A percentile compares a stretch with the other conserved stretches of the same genome.
These are phyloP conservation scores for Phyllotis vaccarum DNA, from an alignment of 2,797 vertebrate genomes.

Conservation along the genomic window DNA sequence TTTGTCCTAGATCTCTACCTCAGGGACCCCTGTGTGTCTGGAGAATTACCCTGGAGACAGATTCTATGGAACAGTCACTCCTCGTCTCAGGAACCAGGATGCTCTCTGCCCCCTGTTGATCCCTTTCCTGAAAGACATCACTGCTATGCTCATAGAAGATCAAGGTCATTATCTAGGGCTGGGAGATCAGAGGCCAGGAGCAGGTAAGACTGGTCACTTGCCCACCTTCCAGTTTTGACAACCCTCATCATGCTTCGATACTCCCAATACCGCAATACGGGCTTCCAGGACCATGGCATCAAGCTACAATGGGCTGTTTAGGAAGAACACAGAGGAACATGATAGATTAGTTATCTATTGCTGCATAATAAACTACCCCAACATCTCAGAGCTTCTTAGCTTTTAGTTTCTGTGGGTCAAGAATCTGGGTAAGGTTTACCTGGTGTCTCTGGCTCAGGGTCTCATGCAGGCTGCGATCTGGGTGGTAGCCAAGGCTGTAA, in stretches of 20 bases:
- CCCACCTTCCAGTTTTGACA: background rate
- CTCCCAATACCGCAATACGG: background rate
- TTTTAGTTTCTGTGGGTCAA: background rate
- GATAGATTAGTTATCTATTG: background rate
- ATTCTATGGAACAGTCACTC: constrained; percentile 74
- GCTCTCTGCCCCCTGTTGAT: constrained; percentile 88
- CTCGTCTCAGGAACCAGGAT: constrained; percentile 61
- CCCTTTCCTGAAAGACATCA: constrained; percentile 89
- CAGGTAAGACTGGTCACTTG: constrained; percentile 17
- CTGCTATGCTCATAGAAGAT: constrained; percentile 87
- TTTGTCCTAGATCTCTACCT: constrained; percentile 88
- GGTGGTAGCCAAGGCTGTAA: background rate
- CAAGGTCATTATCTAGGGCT: constrained; percentile 62
- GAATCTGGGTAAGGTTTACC: background rate
- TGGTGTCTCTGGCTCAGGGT: background rate
- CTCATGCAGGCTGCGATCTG: background rate
- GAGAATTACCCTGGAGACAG: constrained; percentile 88
- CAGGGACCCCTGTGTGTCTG: constrained; percentile 88
- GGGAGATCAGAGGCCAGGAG: constrained; percentile 27
- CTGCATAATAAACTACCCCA: background rate
- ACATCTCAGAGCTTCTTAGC: background rate
- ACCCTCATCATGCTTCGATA: background rate
- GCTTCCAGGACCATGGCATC: background rate
- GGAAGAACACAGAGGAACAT: constrained; percentile 21
- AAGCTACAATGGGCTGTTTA: background rate